Percentiles rank a stretch among this genome's conserved stretches.
These are phyloP conservation scores for Canis aureus DNA, from an alignment of 2,113 vertebrate genomes.

Conservation along the genomic window DNA sequence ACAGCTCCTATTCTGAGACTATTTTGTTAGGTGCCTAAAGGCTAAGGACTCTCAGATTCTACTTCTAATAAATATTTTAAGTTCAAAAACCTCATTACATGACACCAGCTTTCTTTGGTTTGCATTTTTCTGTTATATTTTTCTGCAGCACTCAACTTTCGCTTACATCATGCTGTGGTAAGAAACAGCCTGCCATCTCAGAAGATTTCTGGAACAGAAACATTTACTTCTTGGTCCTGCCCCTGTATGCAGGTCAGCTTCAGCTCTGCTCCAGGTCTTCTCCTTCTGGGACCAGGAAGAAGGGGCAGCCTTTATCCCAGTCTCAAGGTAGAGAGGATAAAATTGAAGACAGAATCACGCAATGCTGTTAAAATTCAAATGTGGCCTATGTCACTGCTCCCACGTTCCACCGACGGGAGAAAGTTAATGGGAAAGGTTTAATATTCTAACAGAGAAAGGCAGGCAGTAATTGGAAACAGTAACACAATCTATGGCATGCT, in stretches of 20 bases:
- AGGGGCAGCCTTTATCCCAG: background rate
- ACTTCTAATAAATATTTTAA: background rate
- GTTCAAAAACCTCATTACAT: background rate
- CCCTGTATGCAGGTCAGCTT: background rate
- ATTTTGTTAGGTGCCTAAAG: background rate
- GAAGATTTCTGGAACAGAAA: background rate
- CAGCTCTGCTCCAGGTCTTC: background rate
- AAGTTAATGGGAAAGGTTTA: background rate
- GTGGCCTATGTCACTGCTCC: background rate
- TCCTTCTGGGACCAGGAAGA: background rate
- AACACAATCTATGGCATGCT: accelerated
- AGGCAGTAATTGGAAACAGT: background rate
- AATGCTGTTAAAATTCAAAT: background rate
- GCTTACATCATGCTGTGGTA: background rate
- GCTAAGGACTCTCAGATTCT: background rate
- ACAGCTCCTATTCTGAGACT: background rate
- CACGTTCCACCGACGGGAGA: background rate
- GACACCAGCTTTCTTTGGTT: background rate
- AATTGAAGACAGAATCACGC: background rate
- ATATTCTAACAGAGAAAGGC: background rate
- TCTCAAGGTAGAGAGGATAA: background rate
- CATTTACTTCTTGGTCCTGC: background rate
- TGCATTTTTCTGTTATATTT: background rate
- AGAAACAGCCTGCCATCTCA: background rate
- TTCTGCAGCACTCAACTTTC: background rate